Conservation (phyloP, 2,888 invertebrate genomes). For the Chymomyza procnemis region DNA sequence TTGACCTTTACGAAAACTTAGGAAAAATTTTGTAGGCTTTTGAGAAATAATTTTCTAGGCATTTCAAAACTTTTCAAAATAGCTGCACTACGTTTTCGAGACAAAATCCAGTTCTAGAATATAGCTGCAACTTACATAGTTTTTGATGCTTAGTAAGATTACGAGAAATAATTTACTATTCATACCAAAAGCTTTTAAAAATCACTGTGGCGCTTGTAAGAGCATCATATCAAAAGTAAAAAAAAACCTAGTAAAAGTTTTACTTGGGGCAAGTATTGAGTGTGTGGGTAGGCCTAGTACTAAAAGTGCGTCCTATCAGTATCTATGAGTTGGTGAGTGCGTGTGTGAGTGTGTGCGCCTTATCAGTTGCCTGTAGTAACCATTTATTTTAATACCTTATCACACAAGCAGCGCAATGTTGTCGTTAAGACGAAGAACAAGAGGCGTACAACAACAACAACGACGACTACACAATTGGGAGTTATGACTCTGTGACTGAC, state of each 20-base stretch:
- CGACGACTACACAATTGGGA: conserved; percentile 68
- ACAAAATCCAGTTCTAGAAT: no score
- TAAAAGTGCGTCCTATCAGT: conserved; percentile 12
- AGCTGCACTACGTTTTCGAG: no score
- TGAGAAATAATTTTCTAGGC: no score
- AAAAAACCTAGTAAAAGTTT: conserved; percentile 3
- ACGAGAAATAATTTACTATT: no score
- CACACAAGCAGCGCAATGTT: conserved; percentile 42
- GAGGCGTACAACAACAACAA: conserved; percentile 29
- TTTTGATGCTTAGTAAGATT: no score
- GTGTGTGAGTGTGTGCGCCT: conserved; percentile 32
- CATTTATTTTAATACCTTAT: conserved; percentile 72
- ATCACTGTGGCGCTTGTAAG: background rate
- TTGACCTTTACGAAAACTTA: no score
- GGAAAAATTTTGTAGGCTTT: no score
- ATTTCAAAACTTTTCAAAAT: no score
- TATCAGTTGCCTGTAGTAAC: conserved; percentile 67
- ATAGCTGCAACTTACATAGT: no score
- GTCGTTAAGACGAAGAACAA: conserved; percentile 25
- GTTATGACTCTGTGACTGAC: conserved; percentile 65
- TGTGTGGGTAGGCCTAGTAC: conserved; percentile 17
- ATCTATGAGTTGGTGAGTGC: background rate
- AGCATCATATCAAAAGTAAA: conserved; percentile 12
- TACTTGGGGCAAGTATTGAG: conserved; percentile 1
- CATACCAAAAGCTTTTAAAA: no score